Conservation (phyloP, 2,113 vertebrate species). For the Menura novaehollandiae region DNA sequence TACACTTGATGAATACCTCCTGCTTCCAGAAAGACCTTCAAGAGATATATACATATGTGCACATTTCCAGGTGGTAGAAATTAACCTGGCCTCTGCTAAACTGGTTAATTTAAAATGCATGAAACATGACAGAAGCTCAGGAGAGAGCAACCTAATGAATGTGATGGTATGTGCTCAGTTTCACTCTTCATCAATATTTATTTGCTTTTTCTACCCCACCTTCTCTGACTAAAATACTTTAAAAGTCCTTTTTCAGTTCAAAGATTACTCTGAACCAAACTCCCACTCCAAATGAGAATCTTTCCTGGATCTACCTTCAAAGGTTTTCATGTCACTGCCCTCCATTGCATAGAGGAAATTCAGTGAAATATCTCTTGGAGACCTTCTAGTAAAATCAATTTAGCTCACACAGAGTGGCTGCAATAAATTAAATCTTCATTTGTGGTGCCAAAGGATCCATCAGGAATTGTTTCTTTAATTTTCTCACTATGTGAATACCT, state of each 20-base stretch:
- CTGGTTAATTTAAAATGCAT: constrained; percentile 1
- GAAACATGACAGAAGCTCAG: neutral
- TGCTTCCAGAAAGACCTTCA: neutral
- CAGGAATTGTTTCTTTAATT: neutral
- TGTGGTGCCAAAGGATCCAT: neutral
- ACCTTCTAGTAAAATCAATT: neutral
- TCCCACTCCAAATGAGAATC: neutral
- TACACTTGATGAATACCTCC: neutral
- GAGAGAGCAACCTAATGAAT: neutral
- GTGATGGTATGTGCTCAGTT: neutral
- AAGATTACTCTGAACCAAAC: neutral
- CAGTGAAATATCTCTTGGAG: neutral
- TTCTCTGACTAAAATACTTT: neutral
- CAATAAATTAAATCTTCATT: neutral
- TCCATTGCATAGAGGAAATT: neutral
- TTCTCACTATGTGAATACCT: neutral
- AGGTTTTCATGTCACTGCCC: neutral
- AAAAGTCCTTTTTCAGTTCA: neutral
- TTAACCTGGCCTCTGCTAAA: constrained; percentile 2
- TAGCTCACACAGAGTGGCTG: neutral
- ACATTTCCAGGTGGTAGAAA: neutral
- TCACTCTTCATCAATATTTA: constrained; percentile 43
- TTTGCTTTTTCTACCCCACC: neutral
- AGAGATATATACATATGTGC: neutral
- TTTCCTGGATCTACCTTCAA: neutral